phyloP scores from a whole-genome alignment of 1,140 invertebrate genomes.

The Lasaia peninsularis region DNA sequence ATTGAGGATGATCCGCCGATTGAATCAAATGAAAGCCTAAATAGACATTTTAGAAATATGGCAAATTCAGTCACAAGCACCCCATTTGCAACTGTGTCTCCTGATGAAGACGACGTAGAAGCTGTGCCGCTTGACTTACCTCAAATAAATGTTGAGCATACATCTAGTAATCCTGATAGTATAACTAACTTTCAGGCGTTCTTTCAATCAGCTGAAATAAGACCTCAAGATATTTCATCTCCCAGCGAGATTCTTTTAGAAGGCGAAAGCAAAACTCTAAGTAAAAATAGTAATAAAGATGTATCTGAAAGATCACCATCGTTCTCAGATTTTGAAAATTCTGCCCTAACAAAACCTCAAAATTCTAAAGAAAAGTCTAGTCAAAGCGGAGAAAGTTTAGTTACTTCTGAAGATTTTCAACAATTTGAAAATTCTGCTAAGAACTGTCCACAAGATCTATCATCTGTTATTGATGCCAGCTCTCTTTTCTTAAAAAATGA shows the following conservation, averaged over 20 bases:
- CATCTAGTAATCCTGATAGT: conserved; percentile 23
- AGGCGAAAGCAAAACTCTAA: conserved; percentile 48
- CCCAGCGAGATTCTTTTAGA: conserved; percentile 44
- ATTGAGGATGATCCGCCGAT: too few species aligned
- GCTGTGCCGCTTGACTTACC: conserved; percentile 41
- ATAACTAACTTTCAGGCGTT: conserved; percentile 54
- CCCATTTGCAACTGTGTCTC: conserved; percentile 32
- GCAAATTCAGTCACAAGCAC: conserved; percentile 52
- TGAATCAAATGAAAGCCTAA: conserved; percentile 35
- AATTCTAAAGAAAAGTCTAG: conserved; percentile 44
- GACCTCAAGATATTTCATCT: conserved; percentile 55
- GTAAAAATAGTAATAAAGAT: conserved; percentile 41
- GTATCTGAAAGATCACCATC: conserved; percentile 41
- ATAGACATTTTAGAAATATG: conserved; percentile 46
- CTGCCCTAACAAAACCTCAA: conserved; percentile 52
- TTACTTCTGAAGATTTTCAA: conserved; percentile 51
- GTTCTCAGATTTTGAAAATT: conserved; percentile 60
- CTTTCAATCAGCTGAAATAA: conserved; percentile 52
- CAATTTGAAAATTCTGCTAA: conserved; percentile 51
- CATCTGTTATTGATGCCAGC: conserved; percentile 52
- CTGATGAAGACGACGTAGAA: conserved; percentile 33
- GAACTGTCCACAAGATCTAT: conserved; percentile 53
- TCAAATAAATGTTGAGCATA: conserved; percentile 20
- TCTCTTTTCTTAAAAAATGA: conserved; percentile 50
- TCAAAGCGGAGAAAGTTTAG: conserved; percentile 45